Conservation (phyloP, 2,113 vertebrate genomes). For the Barbus barbus region DNA sequence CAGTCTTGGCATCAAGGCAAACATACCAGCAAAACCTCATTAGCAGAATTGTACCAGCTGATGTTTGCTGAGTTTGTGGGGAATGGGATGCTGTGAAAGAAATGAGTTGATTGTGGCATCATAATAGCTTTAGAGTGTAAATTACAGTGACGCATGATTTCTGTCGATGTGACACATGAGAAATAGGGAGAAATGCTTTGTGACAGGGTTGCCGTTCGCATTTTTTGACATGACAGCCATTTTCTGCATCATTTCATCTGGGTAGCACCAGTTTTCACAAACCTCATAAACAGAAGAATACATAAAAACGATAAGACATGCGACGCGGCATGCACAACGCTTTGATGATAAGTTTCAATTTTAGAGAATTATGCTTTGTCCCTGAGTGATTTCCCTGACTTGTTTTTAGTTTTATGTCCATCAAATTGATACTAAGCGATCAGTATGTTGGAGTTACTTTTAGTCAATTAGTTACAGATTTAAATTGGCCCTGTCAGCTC, state of each 20-base stretch:
- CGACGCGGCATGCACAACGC: too few species aligned
- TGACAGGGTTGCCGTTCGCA: neutral
- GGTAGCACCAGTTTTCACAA: neutral
- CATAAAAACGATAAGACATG: neutral
- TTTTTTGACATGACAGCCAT: neutral
- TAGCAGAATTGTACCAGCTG: neutral
- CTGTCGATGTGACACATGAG: neutral
- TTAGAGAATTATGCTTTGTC: neutral
- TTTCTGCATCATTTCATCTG: neutral
- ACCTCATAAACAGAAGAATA: neutral
- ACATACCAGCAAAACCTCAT: slow-evolving; percentile 6
- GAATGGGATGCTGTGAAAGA: neutral
- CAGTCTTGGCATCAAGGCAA: neutral
- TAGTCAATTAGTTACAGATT: slow-evolving; percentile 9
- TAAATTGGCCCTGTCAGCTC: slow-evolving; percentile 31
- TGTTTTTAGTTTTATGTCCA: neutral
- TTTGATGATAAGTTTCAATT: neutral
- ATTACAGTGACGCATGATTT: neutral
- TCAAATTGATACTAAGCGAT: slow-evolving; percentile 24
- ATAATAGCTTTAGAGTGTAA: slow-evolving; percentile 17
- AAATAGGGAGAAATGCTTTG: neutral
- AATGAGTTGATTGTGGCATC: slow-evolving; percentile 29
- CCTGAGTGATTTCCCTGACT: neutral
- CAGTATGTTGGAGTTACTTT: neutral
- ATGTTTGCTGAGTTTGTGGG: slow-evolving; percentile 1